These are phyloP conservation scores for Rutpela maculata DNA, from an alignment of 2,888 invertebrate species.

Conservation along the genomic window DNA sequence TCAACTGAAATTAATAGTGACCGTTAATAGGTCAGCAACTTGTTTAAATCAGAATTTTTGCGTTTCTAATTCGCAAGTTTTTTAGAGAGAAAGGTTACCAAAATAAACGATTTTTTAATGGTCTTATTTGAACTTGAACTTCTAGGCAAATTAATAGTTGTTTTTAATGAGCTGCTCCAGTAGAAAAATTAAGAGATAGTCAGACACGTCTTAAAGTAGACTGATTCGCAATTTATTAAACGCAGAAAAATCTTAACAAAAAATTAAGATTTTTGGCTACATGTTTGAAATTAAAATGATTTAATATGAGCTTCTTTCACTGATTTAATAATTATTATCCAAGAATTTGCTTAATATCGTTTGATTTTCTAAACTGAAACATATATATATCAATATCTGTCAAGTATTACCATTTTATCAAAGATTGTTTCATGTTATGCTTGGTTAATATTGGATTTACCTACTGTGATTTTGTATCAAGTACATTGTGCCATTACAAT, in stretches of 20 bases:
- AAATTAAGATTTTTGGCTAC: too few species aligned
- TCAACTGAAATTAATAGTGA: not conserved
- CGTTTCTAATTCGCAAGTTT: constrained; percentile 1
- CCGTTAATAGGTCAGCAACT: not conserved
- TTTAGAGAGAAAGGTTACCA: constrained; percentile 1
- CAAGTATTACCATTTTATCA: not conserved
- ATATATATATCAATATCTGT: too few species aligned
- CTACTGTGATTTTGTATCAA: not conserved
- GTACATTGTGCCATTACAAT: not conserved
- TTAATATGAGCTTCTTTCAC: not conserved
- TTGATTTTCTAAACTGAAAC: too few species aligned
- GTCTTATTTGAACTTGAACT: not conserved
- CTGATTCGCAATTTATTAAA: too few species aligned
- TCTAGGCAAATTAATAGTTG: not conserved
- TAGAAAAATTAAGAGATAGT: too few species aligned
- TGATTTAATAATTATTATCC: not conserved
- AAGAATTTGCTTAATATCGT: too few species aligned
- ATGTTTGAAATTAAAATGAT: too few species aligned
- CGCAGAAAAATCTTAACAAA: too few species aligned
- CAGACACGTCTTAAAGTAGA: too few species aligned
- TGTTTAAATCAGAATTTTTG: constrained; percentile 1
- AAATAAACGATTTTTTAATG: constrained; percentile 2
- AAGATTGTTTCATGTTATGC: not conserved
- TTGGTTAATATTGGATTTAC: not conserved
- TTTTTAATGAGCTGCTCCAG: not conserved